A percentile compares a stretch with the other conserved stretches of the same genome.
phyloP scores from a whole-genome alignment of 2,113 vertebrate genomes.

The Geococcyx californianus region DNA sequence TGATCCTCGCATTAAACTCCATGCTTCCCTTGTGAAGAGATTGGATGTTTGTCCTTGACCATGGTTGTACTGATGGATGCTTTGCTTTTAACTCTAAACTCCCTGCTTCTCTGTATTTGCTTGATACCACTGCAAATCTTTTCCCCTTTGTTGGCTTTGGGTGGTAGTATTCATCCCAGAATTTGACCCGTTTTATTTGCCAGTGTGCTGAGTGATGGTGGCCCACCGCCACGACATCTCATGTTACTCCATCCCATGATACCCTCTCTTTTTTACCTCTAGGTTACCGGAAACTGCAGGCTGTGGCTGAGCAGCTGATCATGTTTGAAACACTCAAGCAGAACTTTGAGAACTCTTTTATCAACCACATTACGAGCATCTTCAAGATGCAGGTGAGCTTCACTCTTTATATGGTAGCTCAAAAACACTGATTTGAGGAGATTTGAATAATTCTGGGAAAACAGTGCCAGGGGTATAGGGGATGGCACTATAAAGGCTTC shows the following conservation, averaged over 20 bases:
- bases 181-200: not conserved
- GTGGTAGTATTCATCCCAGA: not conserved
- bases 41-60: not conserved
- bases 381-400: conserved; percentile 44
- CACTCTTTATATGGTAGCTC: rapidly evolving
- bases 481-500: not conserved
- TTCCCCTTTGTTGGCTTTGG: not conserved
- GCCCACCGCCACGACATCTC: not conserved
- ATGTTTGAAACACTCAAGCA: conserved; percentile 63
- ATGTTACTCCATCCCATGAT: rapidly evolving
- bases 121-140: not conserved
- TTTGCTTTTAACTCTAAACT: not conserved
- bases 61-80: rapidly evolving
- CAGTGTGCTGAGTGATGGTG: not conserved
- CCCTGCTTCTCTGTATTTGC: not conserved
- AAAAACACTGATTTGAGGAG: not conserved
- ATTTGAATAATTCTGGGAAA: not conserved
- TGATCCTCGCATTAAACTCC: not conserved
- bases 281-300: conserved; percentile 58
- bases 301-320: conserved; percentile 60
- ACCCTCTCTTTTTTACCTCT: not conserved
- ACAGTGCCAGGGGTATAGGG: rapidly evolving
- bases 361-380: conserved; percentile 17
- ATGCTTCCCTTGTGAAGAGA: not conserved
- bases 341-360: conserved; percentile 50